Base-by-base conservation (phyloP, 2,113 vertebrate species). In the Heteronetta atricapilla region DNA sequence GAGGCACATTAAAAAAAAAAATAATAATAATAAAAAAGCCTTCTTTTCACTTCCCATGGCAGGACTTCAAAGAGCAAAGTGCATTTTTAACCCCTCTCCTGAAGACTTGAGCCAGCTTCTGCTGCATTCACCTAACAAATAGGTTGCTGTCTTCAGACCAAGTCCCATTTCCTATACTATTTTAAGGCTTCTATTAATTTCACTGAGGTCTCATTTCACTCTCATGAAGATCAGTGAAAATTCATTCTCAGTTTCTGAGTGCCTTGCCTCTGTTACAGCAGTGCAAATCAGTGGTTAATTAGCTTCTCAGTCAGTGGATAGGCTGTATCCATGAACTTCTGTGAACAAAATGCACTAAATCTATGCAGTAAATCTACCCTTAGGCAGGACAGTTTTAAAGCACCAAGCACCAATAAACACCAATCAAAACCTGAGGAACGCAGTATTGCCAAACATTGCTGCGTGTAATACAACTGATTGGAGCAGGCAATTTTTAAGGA, bases 111-210 rank as follows among this genome's bases (percentile, higher is more conserved):
- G 77, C 22, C 74, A 78, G 46, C 63, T 64, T 68, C 22, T 67
- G 9, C 28, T 60, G 33, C 26, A 85, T 84, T 33, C 63, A 82
- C 31, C 44, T n/a, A 76, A 91, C 7, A 59, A 64, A 89, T 34
- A 13, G 8, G 44, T 84, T 79, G n/a, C 16, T 62, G 16, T 73
- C 46, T 72, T 82, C 36, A 0, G 0, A 87, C 6, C 33, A 85
- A 82, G 44, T 44, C n/a, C 23, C 82, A 60, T 26, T 82, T 82
- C 50, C 50, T 82, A 28, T 78, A 64, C n/a, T 44, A 34, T 91
- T 94, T 73, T 80, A 95, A 91, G 79, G n/a, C 67, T 84, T 79
- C 9, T 5, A 46, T 72, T 91, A 72, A 80, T 80, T 90, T 84
- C 44, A 84, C 55, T 64, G 62, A 89, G 58, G 48, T 29, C 29